A percentile compares a stretch with the other conserved stretches of the same genome.
phyloP scores from a whole-genome alignment of 2,113 vertebrate genomes.

The Seriola dumerili region DNA sequence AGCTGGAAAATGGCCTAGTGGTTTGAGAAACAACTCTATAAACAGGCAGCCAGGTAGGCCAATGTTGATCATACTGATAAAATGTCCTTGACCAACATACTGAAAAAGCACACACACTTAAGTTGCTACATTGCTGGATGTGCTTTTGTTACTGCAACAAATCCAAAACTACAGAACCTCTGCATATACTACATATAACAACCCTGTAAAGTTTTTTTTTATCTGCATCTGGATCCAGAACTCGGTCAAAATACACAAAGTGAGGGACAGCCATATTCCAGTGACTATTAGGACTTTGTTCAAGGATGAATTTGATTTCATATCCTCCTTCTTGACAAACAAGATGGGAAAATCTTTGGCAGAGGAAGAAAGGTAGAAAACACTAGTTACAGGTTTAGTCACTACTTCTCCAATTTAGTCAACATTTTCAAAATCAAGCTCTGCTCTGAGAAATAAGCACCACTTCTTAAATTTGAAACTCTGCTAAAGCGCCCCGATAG shows the following conservation, averaged over 20 bases:
- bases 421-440: not conserved
- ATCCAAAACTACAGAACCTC: not conserved
- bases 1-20: not conserved
- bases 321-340: not conserved
- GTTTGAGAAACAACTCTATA: not conserved
- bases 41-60: not conserved
- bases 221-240: not conserved
- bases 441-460: not conserved
- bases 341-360: too few relatives aligned
- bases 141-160: not conserved
- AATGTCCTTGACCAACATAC: constrained; percentile 26
- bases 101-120: constrained; percentile 4
- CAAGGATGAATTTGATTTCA: not conserved
- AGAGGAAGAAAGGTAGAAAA: not conserved
- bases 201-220: too few relatives aligned
- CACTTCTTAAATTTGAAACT: not conserved
- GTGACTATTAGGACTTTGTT: not conserved
- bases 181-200: not conserved
- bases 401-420: not conserved
- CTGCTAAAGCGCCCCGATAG: not conserved
- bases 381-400: too few relatives aligned
- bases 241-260: too few relatives aligned
- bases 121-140: too few relatives aligned
- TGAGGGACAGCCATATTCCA: too few relatives aligned
- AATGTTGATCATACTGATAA: not conserved